These are phyloP conservation scores for Manis crassicaudata DNA, from an alignment of 2,797 vertebrate species.

Conservation along the genomic window DNA sequence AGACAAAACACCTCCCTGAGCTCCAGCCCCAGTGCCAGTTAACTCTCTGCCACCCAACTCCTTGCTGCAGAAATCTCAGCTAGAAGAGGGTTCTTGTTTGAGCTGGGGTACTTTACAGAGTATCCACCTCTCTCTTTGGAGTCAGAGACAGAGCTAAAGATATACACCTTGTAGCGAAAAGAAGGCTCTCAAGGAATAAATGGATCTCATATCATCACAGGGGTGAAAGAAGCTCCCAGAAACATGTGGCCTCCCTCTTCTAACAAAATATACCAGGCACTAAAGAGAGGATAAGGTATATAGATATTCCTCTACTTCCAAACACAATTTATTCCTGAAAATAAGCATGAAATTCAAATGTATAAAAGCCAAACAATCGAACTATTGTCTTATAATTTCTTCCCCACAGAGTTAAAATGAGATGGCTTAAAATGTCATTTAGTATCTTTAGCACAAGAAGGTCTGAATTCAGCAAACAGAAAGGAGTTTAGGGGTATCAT, in stretches of 20 bases:
- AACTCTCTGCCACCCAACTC: not conserved
- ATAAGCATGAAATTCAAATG: not conserved
- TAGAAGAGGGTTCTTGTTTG: not conserved
- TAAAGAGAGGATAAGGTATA: not conserved
- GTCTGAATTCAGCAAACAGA: not conserved
- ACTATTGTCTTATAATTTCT: not conserved
- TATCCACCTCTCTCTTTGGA: not conserved
- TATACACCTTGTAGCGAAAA: not conserved
- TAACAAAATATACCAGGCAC: not conserved
- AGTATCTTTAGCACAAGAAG: not conserved
- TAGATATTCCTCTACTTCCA: not conserved
- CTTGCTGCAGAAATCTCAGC: not conserved
- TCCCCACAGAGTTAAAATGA: not conserved
- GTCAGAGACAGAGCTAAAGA: not conserved
- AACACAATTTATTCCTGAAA: conserved; percentile 17
- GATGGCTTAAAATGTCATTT: not conserved
- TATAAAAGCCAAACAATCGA: not conserved
- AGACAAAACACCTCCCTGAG: not conserved
- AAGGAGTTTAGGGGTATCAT: not conserved
- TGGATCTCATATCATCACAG: not conserved
- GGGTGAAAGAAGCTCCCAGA: not conserved
- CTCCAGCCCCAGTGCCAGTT: not conserved
- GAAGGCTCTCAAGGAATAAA: not conserved
- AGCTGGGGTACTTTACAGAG: not conserved
- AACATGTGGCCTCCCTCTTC: not conserved